These are phyloP conservation scores for Drosophila rubida DNA, from an alignment of 2,888 invertebrate species.

Conservation along the genomic window DNA sequence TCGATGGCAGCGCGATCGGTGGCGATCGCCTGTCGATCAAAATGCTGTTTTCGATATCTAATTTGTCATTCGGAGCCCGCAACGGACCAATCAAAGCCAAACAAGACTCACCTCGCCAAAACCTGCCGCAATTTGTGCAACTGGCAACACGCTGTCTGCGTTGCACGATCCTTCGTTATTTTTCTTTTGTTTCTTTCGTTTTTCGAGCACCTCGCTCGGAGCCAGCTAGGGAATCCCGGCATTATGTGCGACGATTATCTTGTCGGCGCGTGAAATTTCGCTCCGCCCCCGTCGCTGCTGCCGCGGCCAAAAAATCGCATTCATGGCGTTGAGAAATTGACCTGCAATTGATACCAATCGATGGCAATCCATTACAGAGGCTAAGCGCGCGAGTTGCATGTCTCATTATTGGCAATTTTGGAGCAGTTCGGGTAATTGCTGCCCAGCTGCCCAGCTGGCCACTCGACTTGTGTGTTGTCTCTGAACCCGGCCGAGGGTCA, in stretches of 20 bases:
- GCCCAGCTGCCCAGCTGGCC: slow-evolving; percentile 5
- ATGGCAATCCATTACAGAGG: slow-evolving; percentile 82
- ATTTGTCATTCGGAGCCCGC: slow-evolving; percentile 81
- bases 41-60: slow-evolving; percentile 80
- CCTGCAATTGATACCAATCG: slow-evolving; percentile 84
- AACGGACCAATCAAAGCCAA: slow-evolving; percentile 33
- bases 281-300: slow-evolving; percentile 20
- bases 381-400: slow-evolving; percentile 82
- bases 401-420: slow-evolving; percentile 84
- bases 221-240: slow-evolving; percentile 83
- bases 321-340: slow-evolving; percentile 75
- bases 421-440: slow-evolving; percentile 72
- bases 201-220: too few relatives aligned
- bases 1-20: slow-evolving; percentile 50
- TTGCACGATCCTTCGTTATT: slow-evolving; percentile 72
- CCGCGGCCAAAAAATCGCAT: slow-evolving; percentile 13
- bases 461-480: neutral
- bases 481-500: slow-evolving; percentile 48
- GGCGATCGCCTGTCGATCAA: slow-evolving; percentile 81
- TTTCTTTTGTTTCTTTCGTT: neutral
- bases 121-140: slow-evolving; percentile 42
- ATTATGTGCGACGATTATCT: slow-evolving; percentile 73
- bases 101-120: slow-evolving; percentile 11
- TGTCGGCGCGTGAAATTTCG: slow-evolving; percentile 69
- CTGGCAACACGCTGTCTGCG: slow-evolving; percentile 78